Percentiles rank a stretch among this genome's conserved stretches.
These are phyloP conservation scores for Battus philenor DNA, from an alignment of 1,140 invertebrate species.

Conservation along the genomic window DNA sequence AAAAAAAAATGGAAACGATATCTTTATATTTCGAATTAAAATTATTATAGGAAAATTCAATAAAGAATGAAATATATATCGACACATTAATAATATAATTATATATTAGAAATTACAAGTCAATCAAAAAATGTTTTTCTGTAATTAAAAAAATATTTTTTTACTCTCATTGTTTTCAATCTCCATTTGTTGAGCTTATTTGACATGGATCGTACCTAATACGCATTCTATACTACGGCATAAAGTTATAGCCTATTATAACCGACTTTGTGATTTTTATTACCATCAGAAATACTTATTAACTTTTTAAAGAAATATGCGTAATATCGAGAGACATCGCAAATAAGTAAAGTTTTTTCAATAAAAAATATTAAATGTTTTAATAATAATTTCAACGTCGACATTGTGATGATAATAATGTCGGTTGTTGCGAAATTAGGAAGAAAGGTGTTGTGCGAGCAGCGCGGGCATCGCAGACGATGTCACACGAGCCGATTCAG, in stretches of 20 bases:
- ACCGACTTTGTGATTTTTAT: constrained; percentile 4
- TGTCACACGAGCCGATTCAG: constrained; percentile 9
- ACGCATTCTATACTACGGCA: background rate
- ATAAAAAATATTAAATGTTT: background rate
- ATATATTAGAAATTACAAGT: too few species aligned
- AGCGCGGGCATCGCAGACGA: constrained; percentile 28
- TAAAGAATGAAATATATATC: too few species aligned
- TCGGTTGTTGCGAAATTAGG: constrained; percentile 4
- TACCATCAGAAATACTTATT: constrained; percentile 1
- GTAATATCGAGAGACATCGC: too few species aligned
- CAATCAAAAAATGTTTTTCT: too few species aligned
- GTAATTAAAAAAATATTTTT: too few species aligned
- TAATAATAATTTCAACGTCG: constrained; percentile 5
- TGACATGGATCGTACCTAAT: constrained; percentile 13
- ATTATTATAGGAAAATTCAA: too few species aligned
- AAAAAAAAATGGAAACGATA: too few species aligned
- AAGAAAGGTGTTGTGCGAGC: constrained; percentile 21
- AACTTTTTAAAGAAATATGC: too few species aligned
- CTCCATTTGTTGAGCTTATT: constrained; percentile 13
- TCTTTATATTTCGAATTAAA: too few species aligned
- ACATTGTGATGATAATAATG: constrained; percentile 10
- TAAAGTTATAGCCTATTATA: background rate
- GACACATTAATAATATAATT: too few species aligned
- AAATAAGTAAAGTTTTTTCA: too few species aligned
- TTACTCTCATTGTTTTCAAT: constrained; percentile 9